Evolutionary conservation across 2,888 invertebrate species (phyloP), one percentile per base, ranked within the genome.

Genomic region (Sturmia bella): DNA sequence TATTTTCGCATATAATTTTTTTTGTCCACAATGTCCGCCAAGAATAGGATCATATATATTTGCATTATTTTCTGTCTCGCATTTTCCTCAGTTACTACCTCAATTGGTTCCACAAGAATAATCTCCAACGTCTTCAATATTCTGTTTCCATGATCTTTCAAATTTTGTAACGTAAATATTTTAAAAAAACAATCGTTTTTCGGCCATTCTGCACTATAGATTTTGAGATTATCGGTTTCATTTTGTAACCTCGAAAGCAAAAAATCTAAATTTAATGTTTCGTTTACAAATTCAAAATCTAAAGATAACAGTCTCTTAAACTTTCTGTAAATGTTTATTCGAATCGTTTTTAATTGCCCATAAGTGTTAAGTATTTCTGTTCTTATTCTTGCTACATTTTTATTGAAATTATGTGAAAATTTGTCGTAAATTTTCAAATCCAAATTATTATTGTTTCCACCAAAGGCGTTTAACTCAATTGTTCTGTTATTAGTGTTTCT

Each of bases 281-380:
- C 78, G 59, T 80, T 78, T 50, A 52, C 54, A 45, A 69, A 24
- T 45, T 72, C n/a, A 24, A 24, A 41, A 4, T 61, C 37, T 1
- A 39, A 11, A 59, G 12, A 12, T 39, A 61, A 3, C 21, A 48
- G 3, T 17, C 13, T 17, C 5, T 48, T 72, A 50, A 61, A 50
- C 50, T 37, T 37, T 66, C 72, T 54, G 6, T 41, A 21, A 75
- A 81, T 37, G 15, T 79, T 37, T 27, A 70, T 41, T 11, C 24
- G 37, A 0, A 72, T 13, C 11, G 19, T 21, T 7, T 32, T 59
- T 3, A 50, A 0, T 37, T 15, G 1, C n/a, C n/a, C n/a, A n/a
- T n/a, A n/a, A n/a, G n/a, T n/a, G 48, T 37, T 9, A 19, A 50
- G 17, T 19, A 50, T 19, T 17, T 50, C 13, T 15, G 72, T 48